These are phyloP conservation scores for Barbus barbus DNA, from an alignment of 2,113 vertebrate species.

Conservation along the genomic window DNA sequence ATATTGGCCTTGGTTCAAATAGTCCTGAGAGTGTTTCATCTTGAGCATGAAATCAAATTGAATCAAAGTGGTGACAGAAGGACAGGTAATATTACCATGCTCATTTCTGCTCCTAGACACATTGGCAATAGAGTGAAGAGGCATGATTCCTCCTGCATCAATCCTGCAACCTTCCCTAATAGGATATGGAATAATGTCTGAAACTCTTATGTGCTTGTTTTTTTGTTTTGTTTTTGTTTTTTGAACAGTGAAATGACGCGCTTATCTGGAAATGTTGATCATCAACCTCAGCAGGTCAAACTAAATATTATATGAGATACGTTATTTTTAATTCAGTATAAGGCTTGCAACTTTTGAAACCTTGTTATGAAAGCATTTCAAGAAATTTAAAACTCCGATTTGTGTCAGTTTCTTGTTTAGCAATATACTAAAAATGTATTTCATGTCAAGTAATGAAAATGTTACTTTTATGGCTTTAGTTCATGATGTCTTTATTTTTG, in stretches of 20 bases:
- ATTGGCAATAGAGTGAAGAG: not conserved
- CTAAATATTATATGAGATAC: not conserved
- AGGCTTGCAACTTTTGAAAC: not conserved
- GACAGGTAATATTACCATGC: constrained; percentile 51
- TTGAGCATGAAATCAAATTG: constrained; percentile 54
- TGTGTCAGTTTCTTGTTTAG: too few relatives aligned
- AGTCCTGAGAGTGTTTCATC: constrained; percentile 51
- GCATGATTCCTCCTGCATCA: not conserved
- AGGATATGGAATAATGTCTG: not conserved
- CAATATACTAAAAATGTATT: too few relatives aligned
- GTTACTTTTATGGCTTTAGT: too few relatives aligned
- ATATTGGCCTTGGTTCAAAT: constrained; percentile 53
- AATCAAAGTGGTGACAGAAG: constrained; percentile 50
- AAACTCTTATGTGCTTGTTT: not conserved
- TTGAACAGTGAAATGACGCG: not conserved
- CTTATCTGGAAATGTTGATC: not conserved
- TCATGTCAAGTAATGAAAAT: too few relatives aligned
- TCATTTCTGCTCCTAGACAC: constrained; percentile 30
- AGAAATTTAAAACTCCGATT: too few relatives aligned
- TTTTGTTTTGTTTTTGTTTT: not conserved
- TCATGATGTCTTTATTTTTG: too few relatives aligned
- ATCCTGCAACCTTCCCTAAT: not conserved
- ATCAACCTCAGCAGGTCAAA: not conserved
- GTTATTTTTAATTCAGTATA: not conserved
- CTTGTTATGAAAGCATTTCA: not conserved